Base-by-base conservation (phyloP, 2,113 vertebrate species). In the Engraulis encrasicolus region DNA sequence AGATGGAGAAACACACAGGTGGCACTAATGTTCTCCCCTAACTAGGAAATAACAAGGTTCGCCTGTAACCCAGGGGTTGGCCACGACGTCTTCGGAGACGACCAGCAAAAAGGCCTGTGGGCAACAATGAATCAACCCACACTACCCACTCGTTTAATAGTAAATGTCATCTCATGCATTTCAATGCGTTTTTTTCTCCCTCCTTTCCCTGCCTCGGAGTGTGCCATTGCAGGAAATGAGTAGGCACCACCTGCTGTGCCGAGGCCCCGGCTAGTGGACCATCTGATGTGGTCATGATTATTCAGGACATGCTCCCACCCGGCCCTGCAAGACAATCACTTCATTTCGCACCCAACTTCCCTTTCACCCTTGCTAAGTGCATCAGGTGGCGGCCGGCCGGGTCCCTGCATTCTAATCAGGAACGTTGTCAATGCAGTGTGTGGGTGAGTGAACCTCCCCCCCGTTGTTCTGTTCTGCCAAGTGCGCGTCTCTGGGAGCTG, bases 151-250 rank as follows among this genome's bases (percentile, higher is more conserved):
- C 66, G 17, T 36, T 34, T 74, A 74, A 34, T 74, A 34, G 66
- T 74, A 34, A 31, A 74, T 15, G 2, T 3, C 31, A 9, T 27
- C 66, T 74, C 66, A 74, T 74, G 66, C 66, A 74, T 74, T 34
- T 74, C 14, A 34, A 74, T 34, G 40, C 9, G 40, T 45, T 31
- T 61, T 2, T 74, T 12, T 14, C 6, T 34, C 17, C 31, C 27
- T n/a, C n/a, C n/a, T n/a, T n/a, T n/a, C n/a, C n/a, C n/a, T n/a
- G n/a, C n/a, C n/a, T n/a, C 15, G 15, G 66, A 34, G 34, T 74
- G 66, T 74, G 66, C 15, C 27, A 34, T n/a, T 74, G 66, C 12
- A 74, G 66, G 66, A 74, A 36, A 27, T 74, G 66, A 74, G 66
- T 74, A 74, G 34, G 31, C 31, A 14, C 66, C 66, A 17, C 66